A percentile compares a stretch with the other conserved stretches of the same genome.
Evolutionary conservation across 2,113 vertebrate species (phyloP).

Genomic region (Macrotis lagotis): DNA sequence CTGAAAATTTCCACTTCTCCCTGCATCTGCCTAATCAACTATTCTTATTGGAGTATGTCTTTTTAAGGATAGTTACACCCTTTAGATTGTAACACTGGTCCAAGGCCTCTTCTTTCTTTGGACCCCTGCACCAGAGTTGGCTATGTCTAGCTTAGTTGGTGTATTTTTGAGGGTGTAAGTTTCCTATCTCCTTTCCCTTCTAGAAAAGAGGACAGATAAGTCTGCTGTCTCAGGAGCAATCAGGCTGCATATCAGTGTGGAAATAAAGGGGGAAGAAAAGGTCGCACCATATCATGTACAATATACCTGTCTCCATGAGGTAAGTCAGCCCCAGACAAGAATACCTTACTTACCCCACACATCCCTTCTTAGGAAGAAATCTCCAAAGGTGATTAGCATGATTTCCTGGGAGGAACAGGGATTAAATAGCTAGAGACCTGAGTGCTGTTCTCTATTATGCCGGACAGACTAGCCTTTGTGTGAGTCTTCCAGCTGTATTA

Average conservation of each 20-base stretch:
- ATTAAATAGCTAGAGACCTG: conserved; percentile 27
- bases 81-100: neutral
- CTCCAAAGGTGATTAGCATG: neutral
- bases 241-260: conserved; percentile 95
- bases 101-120: neutral
- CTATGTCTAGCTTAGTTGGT: neutral
- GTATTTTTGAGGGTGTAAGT: conserved; percentile 39
- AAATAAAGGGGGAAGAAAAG: conserved; percentile 99
- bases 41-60: neutral
- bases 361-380: neutral
- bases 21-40: neutral
- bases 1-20: neutral
- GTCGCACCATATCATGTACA: conserved; percentile 96
- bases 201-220: conserved; percentile 98
- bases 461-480: neutral
- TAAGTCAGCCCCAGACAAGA: conserved; percentile 75
- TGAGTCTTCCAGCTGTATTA: conserved; percentile 1
- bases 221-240: conserved; percentile 97
- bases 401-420: conserved; percentile 17
- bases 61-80: neutral
- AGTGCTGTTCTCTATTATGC: conserved; percentile 21
- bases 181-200: conserved; percentile 68
- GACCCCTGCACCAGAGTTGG: neutral
- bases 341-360: neutral
- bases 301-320: conserved; percentile 98